phyloP scores from a whole-genome alignment of 2,888 invertebrate species.

The Junonia oenone region DNA sequence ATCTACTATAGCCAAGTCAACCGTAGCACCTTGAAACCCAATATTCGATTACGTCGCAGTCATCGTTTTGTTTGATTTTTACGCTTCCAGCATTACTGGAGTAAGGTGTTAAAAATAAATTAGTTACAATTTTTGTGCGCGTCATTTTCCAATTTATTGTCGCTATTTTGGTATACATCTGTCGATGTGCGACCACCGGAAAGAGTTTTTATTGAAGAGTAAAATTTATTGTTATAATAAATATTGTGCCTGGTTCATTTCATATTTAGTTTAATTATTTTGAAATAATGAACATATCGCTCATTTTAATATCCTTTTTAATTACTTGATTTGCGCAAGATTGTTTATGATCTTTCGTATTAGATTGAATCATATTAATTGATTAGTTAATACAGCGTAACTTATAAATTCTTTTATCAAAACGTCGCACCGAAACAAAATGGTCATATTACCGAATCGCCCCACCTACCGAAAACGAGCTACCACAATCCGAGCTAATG shows the following conservation, averaged over 20 bases:
- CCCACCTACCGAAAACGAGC: slow-evolving; percentile 75
- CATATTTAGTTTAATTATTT: slow-evolving; percentile 8
- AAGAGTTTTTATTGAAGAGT: slow-evolving; percentile 25
- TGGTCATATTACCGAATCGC: slow-evolving; percentile 58
- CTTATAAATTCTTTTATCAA: slow-evolving; percentile 22
- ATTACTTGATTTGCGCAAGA: not conserved
- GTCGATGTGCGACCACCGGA: slow-evolving; percentile 28
- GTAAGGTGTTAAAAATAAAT: slow-evolving; percentile 29
- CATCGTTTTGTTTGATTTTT: slow-evolving; percentile 25
- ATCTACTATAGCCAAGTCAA: slow-evolving; percentile 11
- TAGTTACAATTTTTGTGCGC: slow-evolving; percentile 27
- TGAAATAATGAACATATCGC: not conserved
- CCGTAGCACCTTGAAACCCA: slow-evolving; percentile 18
- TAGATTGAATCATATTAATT: not conserved
- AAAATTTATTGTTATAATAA: slow-evolving; percentile 24
- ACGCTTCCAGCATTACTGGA: slow-evolving; percentile 23
- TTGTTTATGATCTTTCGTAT: not conserved
- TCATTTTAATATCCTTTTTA: not conserved
- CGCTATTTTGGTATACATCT: slow-evolving; percentile 28
- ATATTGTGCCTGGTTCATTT: slow-evolving; percentile 22
- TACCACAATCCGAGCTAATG: slow-evolving; percentile 79
- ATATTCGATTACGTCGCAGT: slow-evolving; percentile 20
- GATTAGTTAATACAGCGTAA: not conserved
- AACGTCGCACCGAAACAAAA: slow-evolving; percentile 30
- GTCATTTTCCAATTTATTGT: slow-evolving; percentile 30